A percentile compares a stretch with the other conserved stretches of the same genome.
phyloP scores from a whole-genome alignment of 2,888 invertebrate genomes.

The Argynnis bischoffii region DNA sequence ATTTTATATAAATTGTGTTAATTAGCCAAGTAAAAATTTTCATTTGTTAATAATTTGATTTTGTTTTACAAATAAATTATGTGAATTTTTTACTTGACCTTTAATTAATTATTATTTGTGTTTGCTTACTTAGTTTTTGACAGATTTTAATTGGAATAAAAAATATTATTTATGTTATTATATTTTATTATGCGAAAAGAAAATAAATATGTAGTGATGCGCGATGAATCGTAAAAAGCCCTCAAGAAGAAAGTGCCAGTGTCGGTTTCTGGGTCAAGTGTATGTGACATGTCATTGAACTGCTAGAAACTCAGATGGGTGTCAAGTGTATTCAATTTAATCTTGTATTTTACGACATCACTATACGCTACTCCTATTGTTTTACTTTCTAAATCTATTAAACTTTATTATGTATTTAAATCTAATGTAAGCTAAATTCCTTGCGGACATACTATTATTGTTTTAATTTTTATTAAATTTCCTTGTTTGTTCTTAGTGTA shows the following conservation, averaged over 20 bases:
- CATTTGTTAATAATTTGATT: no score
- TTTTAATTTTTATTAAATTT: background rate
- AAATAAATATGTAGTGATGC: constrained; percentile 49
- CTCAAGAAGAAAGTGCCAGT: constrained; percentile 75
- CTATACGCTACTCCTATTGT: constrained; percentile 17
- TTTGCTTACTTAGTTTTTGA: background rate
- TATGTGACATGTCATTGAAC: constrained; percentile 76
- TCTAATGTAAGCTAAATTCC: background rate
- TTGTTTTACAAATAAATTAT: no score
- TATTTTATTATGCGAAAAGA: background rate
- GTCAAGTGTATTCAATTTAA: constrained; percentile 52
- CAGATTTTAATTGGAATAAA: background rate
- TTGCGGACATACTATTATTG: background rate
- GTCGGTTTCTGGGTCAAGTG: constrained; percentile 73
- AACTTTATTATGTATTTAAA: constrained; percentile 6
- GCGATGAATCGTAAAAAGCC: constrained; percentile 64
- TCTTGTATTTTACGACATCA: constrained; percentile 24
- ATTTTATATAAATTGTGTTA: no score
- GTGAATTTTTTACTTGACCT: no score
- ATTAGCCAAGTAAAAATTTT: no score
- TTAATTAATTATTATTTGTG: no score
- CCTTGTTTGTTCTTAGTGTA: no score
- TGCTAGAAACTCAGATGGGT: constrained; percentile 56
- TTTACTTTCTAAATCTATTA: constrained; percentile 15
- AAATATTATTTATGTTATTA: constrained; percentile 1